Conservation (phyloP, 2,113 vertebrate genomes). For the Isurus oxyrinchus region DNA sequence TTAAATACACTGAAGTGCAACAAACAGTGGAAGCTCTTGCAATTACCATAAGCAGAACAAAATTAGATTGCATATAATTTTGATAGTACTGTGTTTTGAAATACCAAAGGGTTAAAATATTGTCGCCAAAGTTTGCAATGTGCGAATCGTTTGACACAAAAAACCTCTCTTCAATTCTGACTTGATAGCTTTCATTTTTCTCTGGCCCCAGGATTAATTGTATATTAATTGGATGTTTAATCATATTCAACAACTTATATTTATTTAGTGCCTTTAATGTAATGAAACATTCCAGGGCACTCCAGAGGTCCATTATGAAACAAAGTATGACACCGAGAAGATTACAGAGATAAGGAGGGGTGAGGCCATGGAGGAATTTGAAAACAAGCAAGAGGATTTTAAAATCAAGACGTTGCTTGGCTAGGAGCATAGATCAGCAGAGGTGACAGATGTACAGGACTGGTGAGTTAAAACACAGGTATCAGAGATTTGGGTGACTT, state of each 20-base stretch:
- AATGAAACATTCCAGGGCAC: neutral
- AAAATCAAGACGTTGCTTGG: neutral
- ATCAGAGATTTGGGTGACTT: neutral
- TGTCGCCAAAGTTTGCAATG: neutral
- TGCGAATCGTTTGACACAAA: neutral
- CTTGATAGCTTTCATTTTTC: neutral
- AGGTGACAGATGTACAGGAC: neutral
- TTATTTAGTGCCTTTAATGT: neutral
- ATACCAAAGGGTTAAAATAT: neutral
- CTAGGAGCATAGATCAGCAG: neutral
- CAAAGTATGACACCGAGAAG: neutral
- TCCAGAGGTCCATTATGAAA: neutral
- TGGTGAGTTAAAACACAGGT: neutral
- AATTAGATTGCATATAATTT: neutral
- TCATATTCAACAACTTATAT: neutral
- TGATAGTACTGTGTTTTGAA: neutral
- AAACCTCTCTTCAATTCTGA: neutral
- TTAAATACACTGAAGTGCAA: neutral
- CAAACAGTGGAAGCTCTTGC: neutral
- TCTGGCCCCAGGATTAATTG: neutral
- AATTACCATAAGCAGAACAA: neutral
- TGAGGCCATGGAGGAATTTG: neutral
- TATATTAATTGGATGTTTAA: neutral
- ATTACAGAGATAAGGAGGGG: neutral
- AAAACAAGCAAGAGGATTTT: neutral